Percentiles rank a stretch among this genome's conserved stretches.
These are phyloP conservation scores for Euphydryas editha DNA, from an alignment of 2,888 invertebrate species.

Conservation along the genomic window DNA sequence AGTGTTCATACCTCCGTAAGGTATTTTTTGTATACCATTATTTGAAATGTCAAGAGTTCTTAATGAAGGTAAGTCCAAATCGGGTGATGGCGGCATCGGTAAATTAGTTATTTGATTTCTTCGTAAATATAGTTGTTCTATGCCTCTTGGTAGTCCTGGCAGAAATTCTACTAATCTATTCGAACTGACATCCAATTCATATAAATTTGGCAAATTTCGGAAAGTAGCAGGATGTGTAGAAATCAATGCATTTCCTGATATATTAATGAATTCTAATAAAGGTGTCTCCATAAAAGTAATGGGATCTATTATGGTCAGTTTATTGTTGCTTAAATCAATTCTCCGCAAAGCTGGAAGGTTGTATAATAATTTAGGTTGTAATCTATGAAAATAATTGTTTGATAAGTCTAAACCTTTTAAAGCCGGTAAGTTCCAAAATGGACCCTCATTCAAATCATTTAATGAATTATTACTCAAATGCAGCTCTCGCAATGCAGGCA, in stretches of 20 bases:
- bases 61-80: conserved; percentile 88
- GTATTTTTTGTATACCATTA: conserved; percentile 89
- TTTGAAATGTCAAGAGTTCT: conserved; percentile 89
- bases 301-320: conserved; percentile 87
- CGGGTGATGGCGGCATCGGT: conserved; percentile 86
- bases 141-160: conserved; percentile 89
- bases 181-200: conserved; percentile 89
- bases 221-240: conserved; percentile 90
- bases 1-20: conserved; percentile 85
- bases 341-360: conserved; percentile 90
- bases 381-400: conserved; percentile 87
- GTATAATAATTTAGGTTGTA: conserved; percentile 88
- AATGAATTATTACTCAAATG: conserved; percentile 93
- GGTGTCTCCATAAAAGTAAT: conserved; percentile 89
- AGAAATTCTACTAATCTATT: conserved; percentile 90
- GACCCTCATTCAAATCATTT: conserved; percentile 87
- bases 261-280: conserved; percentile 90
- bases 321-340: conserved; percentile 90
- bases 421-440: conserved; percentile 93
- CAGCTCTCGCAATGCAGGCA: conserved; percentile 92
- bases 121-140: conserved; percentile 89
- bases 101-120: conserved; percentile 88
- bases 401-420: conserved; percentile 93
- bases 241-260: conserved; percentile 89
- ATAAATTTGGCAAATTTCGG: conserved; percentile 88